Evolutionary conservation across 2,113 vertebrate genomes (phyloP).

Genomic region (Cacatua alba): DNA sequence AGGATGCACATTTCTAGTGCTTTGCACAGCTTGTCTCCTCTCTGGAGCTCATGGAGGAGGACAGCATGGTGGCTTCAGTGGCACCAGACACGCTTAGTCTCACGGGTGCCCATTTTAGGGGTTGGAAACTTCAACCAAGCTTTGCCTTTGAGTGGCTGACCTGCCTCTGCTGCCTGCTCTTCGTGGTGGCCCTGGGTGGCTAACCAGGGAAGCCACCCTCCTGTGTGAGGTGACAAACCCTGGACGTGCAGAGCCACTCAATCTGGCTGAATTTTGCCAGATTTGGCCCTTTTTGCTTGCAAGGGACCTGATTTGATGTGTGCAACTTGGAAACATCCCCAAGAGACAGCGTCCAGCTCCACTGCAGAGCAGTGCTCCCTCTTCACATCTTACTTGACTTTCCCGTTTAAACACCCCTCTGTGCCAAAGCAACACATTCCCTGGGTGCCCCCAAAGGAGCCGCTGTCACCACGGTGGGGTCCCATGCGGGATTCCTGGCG

Average conservation of each 20-base stretch:
- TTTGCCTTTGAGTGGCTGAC: background rate
- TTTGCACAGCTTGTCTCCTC: background rate
- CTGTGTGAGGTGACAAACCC: background rate
- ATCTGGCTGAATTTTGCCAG: background rate
- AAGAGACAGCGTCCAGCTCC: background rate
- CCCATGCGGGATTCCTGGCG: background rate
- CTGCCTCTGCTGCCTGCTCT: background rate
- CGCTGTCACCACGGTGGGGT: background rate
- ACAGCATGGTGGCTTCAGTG: background rate
- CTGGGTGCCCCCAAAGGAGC: background rate
- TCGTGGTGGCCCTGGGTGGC: background rate
- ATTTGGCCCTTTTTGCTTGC: background rate
- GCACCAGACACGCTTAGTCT: background rate
- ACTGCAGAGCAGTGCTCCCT: background rate
- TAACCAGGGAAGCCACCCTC: background rate
- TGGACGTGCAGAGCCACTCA: background rate
- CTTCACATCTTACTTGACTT: background rate
- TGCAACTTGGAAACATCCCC: background rate
- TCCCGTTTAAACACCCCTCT: background rate
- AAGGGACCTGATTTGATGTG: background rate
- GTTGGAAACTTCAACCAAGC: background rate
- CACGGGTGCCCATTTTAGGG: accelerated
- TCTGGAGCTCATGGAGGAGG: background rate
- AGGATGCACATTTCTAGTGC: background rate
- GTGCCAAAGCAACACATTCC: background rate